Evolutionary conservation across 2,113 vertebrate species (phyloP), one percentile per base, ranked within the genome.

Genomic region (Mugil cephalus): DNA sequence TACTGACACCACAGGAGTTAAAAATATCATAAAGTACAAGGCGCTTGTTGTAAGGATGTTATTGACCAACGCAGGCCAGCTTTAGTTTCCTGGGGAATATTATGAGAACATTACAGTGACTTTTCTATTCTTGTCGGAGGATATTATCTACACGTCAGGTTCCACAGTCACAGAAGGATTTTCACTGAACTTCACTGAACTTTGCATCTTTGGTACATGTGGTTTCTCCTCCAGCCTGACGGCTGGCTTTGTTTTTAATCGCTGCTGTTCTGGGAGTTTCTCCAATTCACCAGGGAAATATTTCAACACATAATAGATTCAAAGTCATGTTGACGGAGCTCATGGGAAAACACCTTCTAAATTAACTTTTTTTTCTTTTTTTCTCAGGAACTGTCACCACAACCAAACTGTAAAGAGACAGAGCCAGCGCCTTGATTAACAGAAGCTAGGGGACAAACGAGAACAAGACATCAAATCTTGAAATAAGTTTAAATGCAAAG

Each of bases 21-120:
- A 78, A 87, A 83, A 84, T 84, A 78, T 69, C 80, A 67, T 62
- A 61, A 84, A 86, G 70, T 68, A 77, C 70, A 72, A 54, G 39
- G 13, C 2, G 6, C 40, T 67, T 54, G 61, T 64, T 77, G 61
- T 67, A 40, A 42, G 65, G 50, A 47, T 70, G 58, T 83, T 74
- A 74, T 79, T 79, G 77, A 65, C 54, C 58, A 71, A 54, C 45
- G 46, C 35, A 38, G 39, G 30, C 10, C 24, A 62, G 65, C 52
- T 65, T 84, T 68, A 17, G 38, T 74, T 77, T 79, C 71, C 56
- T n/a, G 10, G 13, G 70, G 48, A 69, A 61, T 43, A 74, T 80
- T 65, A 65, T 36, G 4, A 63, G 43, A 50, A 51, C 42, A 71
- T 77, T 68, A 56, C 21, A 48, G 71, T 47, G 48, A 64, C 72